Percentiles rank a stretch among this genome's conserved stretches.
Evolutionary conservation across 2,113 vertebrate species (phyloP).

Genomic region (Trinectes maculatus): DNA sequence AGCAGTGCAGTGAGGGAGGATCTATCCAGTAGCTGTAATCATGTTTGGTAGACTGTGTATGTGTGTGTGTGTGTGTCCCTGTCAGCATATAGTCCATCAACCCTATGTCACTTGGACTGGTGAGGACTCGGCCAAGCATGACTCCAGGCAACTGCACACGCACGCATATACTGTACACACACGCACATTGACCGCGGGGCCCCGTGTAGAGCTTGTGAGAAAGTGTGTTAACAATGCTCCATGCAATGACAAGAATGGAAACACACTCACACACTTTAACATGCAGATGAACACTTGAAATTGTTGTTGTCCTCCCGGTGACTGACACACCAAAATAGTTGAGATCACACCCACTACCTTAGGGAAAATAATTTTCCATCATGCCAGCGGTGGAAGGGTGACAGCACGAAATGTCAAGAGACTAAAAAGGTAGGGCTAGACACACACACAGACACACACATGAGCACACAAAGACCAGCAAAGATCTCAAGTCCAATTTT

Average conservation of each 20-base stretch:
- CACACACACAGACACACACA: not conserved
- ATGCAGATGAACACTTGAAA: constrained; percentile 25
- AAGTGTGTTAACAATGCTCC: constrained; percentile 16
- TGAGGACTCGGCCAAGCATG: constrained; percentile 47
- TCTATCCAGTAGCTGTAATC: not conserved
- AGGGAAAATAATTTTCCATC: constrained; percentile 43
- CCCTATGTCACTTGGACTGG: constrained; percentile 42
- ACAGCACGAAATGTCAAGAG: constrained; percentile 15
- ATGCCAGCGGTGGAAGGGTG: constrained; percentile 23
- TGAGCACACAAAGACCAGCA: not conserved
- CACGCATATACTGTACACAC: constrained; percentile 13
- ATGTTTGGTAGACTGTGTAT: not conserved
- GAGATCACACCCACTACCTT: constrained; percentile 44
- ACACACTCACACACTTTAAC: constrained; percentile 13
- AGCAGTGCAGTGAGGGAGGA: too few species aligned
- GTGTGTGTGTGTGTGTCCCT: constrained; percentile 19
- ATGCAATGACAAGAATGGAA: constrained; percentile 23
- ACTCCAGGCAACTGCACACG: constrained; percentile 24
- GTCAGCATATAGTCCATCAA: constrained; percentile 62
- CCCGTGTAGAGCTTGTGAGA: constrained; percentile 11
- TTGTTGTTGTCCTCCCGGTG: constrained; percentile 21
- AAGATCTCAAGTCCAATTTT: too few species aligned
- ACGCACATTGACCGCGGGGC: constrained; percentile 15
- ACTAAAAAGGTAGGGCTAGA: constrained; percentile 9
- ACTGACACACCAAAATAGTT: constrained; percentile 38